These are phyloP conservation scores for Napeogenes sylphis DNA, from an alignment of 2,888 invertebrate genomes.

Conservation along the genomic window DNA sequence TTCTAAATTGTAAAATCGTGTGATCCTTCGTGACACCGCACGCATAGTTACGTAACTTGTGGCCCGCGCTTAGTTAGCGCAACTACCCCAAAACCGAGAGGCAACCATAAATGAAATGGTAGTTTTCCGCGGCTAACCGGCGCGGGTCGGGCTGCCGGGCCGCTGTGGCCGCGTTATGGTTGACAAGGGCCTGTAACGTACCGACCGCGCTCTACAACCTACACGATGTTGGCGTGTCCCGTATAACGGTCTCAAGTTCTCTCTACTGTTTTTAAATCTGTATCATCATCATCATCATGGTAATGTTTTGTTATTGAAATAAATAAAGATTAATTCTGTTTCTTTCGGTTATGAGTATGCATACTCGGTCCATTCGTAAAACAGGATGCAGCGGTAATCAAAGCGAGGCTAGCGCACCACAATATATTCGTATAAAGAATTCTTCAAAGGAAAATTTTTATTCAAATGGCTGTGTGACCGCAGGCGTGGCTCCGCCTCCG, in stretches of 20 bases:
- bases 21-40: constrained; percentile 53
- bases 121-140: constrained; percentile 61
- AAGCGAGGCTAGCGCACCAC: constrained; percentile 41
- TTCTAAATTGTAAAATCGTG: constrained; percentile 37
- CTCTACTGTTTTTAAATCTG: background rate
- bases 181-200: constrained; percentile 72
- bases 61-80: constrained; percentile 62
- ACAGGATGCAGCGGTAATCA: constrained; percentile 36
- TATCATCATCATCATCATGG: background rate
- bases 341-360: too few relatives aligned
- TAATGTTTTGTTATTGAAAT: background rate
- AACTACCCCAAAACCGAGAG: constrained; percentile 69
- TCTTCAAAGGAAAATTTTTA: constrained; percentile 69
- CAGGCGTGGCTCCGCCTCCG: constrained; percentile 67
- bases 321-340: too few relatives aligned
- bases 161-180: constrained; percentile 71
- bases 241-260: constrained; percentile 10
- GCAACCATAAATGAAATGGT: constrained; percentile 75
- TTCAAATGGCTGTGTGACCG: constrained; percentile 72
- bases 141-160: constrained; percentile 44
- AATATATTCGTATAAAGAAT: constrained; percentile 70
- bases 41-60: constrained; percentile 69
- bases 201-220: constrained; percentile 49
- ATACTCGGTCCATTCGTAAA: constrained; percentile 19
- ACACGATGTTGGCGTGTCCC: constrained; percentile 51